phyloP scores from a whole-genome alignment of 2,797 vertebrate genomes.

The Pterois miles region DNA sequence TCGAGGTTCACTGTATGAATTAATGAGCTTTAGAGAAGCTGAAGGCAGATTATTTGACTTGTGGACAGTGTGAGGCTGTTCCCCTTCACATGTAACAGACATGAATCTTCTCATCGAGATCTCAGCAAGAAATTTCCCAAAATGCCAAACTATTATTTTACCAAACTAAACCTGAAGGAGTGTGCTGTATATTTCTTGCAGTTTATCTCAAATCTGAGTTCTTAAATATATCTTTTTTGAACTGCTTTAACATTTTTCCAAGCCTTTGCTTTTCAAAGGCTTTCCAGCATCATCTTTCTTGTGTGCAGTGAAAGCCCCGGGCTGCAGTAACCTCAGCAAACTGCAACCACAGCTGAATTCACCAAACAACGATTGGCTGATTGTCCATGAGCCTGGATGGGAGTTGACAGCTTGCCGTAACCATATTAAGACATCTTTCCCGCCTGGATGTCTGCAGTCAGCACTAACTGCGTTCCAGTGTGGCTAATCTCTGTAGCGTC shows the following conservation, averaged over 20 bases:
- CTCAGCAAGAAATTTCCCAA: too few species aligned
- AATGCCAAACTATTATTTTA: not conserved
- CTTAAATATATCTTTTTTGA: not conserved
- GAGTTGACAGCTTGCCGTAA: conserved; percentile 23
- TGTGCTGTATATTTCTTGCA: not conserved
- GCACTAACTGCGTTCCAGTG: not conserved
- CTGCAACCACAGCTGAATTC: conserved; percentile 23
- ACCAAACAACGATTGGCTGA: not conserved
- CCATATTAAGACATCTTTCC: conserved; percentile 22
- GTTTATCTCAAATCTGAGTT: not conserved
- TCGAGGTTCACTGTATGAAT: not conserved
- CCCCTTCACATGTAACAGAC: too few species aligned
- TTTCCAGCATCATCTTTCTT: not conserved
- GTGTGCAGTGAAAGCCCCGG: not conserved
- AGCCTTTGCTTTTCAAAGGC: not conserved
- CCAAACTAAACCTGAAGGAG: not conserved
- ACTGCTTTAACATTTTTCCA: not conserved
- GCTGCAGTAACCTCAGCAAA: conserved; percentile 13
- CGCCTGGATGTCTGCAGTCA: conserved; percentile 12
- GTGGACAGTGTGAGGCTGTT: too few species aligned
- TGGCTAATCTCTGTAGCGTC: not conserved
- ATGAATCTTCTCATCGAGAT: not conserved
- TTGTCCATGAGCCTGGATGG: conserved; percentile 15
- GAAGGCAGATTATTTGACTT: too few species aligned
- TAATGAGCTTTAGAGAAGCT: not conserved